Evolutionary conservation across 2,113 vertebrate genomes (phyloP), one percentile per base, ranked within the genome.

Genomic region (Seriola aureovittata): DNA sequence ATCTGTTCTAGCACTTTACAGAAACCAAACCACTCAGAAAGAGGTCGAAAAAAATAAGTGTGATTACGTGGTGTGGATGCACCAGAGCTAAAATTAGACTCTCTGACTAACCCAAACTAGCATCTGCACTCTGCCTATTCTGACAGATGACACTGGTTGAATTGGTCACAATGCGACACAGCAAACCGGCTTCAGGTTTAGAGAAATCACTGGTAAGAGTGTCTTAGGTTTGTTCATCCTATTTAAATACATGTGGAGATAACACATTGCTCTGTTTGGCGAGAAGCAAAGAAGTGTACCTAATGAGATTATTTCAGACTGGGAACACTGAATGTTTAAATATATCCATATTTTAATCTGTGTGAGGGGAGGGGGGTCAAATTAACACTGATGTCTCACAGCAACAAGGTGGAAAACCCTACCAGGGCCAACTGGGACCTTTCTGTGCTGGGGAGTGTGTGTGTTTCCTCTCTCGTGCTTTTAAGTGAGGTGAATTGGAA

Each of bases 301-400:
- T 11, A 72, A 84, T 68, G 66, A 50, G 81, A 79, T 76, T 82
- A 76, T 72, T 25, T 68, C 75, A 57, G n/a, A 64, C 55, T 34
- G 54, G 62, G 50, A 54, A 54, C 72, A 64, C 13, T 25, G 42
- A 34, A 64, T 34, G 46, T 65, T 66, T 52, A 66, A 74, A 75
- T 54, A 69, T 44, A 65, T 66, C 62, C 16, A 34, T 25, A 66
- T 74, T 40, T 36, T 68, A 29, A 76, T 62, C 48, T 29, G 23
- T 64, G 40, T 19, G n/a, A 48, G 19, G 29, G 36, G 29, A 29
- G 29, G 36, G 8, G 67, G 73, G 46, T 7, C 23, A 40, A 59
- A 50, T 50, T 34, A 64, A 8, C 58, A 16, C 2, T 76, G 55
- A 68, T 14, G 12, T 55, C 29, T 72, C 54, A 44, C 52, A 58